Percentiles rank a stretch among this genome's conserved stretches.
phyloP scores from a whole-genome alignment of 2,113 vertebrate genomes.

The Sylvicapra grimmia region DNA sequence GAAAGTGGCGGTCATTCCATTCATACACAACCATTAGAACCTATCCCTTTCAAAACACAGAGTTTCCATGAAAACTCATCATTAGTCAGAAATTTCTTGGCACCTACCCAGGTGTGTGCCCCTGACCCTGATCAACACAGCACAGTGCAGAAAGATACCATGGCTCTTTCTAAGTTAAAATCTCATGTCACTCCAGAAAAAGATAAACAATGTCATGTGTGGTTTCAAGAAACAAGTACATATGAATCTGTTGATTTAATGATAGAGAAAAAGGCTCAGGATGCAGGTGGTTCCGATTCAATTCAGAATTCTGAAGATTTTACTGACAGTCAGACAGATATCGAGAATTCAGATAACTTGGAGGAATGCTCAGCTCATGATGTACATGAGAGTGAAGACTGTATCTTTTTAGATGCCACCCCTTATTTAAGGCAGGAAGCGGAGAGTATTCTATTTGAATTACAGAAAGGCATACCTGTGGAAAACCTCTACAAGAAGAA shows the following conservation, averaged over 20 bases:
- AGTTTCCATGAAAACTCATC: not conserved
- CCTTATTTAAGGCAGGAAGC: not conserved
- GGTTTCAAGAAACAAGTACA: constrained; percentile 13
- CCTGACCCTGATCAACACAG: not conserved
- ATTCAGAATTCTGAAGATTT: not conserved
- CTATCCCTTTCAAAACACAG: constrained; percentile 10
- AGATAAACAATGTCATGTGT: not conserved
- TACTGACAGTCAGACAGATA: not conserved
- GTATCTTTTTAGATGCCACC: not conserved
- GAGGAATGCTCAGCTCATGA: not conserved
- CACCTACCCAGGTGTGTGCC: rapidly evolving
- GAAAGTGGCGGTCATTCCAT: not conserved
- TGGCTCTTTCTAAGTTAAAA: not conserved
- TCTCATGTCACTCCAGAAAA: not conserved
- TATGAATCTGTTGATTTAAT: not conserved
- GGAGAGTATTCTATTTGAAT: not conserved
- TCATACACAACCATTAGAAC: not conserved
- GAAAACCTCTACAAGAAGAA: not conserved
- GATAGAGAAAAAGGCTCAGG: not conserved
- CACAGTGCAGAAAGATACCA: not conserved
- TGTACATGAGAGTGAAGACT: not conserved
- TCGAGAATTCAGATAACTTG: not conserved
- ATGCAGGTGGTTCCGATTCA: not conserved
- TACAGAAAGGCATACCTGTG: constrained; percentile 16
- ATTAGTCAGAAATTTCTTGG: not conserved